A percentile compares a stretch with the other conserved stretches of the same genome.
These are phyloP conservation scores for Apis dorsata DNA, from an alignment of 1,140 invertebrate species.

Conservation along the genomic window DNA sequence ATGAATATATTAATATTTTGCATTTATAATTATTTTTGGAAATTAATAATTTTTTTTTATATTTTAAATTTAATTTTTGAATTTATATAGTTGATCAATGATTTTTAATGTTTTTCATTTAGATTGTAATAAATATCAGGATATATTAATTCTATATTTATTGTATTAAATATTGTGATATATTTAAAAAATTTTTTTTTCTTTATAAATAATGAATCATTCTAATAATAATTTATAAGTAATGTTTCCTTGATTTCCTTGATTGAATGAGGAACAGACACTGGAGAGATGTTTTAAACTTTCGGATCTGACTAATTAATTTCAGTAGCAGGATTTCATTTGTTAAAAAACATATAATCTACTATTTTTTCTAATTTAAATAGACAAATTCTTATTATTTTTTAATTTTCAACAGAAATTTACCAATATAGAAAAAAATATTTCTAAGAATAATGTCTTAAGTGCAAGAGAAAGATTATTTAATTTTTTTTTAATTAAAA, in stretches of 20 bases:
- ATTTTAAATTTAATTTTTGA: background rate
- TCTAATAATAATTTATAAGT: background rate
- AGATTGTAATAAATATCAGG: too few species aligned
- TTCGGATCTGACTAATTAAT: slow-evolving; percentile 5
- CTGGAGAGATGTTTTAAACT: background rate
- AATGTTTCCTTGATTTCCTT: too few species aligned
- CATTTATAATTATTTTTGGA: background rate
- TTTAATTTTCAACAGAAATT: background rate
- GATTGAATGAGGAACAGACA: background rate
- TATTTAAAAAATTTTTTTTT: background rate
- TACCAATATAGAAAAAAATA: background rate
- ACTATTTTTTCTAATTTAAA: background rate
- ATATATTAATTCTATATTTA: too few species aligned
- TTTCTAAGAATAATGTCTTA: too few species aligned
- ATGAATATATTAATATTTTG: too few species aligned
- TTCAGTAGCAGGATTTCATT: background rate
- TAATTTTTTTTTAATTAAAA: too few species aligned
- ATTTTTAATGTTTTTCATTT: too few species aligned
- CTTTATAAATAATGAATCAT: background rate
- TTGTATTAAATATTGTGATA: too few species aligned
- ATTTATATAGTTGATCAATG: too few species aligned
- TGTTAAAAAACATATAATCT: background rate
- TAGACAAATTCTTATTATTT: background rate
- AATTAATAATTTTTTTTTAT: background rate
- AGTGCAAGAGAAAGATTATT: background rate